Evolutionary conservation across 2,113 vertebrate genomes (phyloP).

Genomic region (Rhadina sibilatrix): DNA sequence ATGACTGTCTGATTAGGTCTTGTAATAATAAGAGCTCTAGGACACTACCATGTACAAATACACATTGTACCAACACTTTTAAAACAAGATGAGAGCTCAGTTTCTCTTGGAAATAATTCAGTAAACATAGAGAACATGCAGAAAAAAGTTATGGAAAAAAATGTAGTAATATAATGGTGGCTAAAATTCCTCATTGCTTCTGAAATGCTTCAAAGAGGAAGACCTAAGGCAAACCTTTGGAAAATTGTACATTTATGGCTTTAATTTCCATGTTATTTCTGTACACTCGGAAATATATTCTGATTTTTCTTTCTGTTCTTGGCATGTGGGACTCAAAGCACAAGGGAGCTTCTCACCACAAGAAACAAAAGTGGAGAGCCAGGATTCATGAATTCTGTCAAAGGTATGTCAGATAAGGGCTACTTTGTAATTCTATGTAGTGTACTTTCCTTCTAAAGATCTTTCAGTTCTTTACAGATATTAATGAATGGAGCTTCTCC

Average conservation of each 20-base stretch:
- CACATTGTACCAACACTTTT: background rate
- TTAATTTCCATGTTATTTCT: background rate
- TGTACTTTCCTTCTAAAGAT: background rate
- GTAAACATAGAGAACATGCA: background rate
- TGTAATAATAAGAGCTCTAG: background rate
- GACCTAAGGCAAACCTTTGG: background rate
- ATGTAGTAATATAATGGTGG: background rate
- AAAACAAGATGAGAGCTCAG: background rate
- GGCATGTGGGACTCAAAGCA: conserved; percentile 65
- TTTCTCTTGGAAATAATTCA: background rate
- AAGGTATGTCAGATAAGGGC: conserved; percentile 71
- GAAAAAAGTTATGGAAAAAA: background rate
- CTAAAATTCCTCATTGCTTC: background rate
- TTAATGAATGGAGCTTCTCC: background rate
- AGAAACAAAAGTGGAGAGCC: conserved; percentile 57
- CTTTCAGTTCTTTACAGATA: background rate
- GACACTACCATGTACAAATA: fast-evolving
- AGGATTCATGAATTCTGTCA: conserved; percentile 66
- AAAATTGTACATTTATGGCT: background rate
- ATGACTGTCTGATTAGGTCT: too few relatives aligned
- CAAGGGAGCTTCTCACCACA: conserved; percentile 41
- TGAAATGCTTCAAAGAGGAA: background rate
- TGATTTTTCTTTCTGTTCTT: background rate
- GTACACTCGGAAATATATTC: background rate
- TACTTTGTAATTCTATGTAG: background rate